Percentiles rank a stretch among this genome's conserved stretches.
Evolutionary conservation across 2,888 invertebrate species (phyloP).

Genomic region (Andrena bicolor): DNA sequence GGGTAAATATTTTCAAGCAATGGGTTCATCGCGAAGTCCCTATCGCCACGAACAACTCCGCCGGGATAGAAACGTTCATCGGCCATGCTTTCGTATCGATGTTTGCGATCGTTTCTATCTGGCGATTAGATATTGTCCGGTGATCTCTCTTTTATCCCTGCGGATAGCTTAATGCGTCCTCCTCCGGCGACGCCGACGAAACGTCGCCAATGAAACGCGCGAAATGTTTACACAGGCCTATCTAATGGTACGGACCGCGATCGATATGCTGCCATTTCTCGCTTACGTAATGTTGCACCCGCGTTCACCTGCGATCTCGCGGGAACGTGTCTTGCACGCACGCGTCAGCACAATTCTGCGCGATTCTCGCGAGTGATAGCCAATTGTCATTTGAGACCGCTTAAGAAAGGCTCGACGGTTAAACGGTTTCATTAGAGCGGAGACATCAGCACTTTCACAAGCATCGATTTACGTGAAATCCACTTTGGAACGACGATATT

Average conservation of each 20-base stretch:
- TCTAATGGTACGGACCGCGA: constrained; percentile 45
- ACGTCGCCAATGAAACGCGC: constrained; percentile 49
- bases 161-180: constrained; percentile 9
- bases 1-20: constrained; percentile 26
- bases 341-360: constrained; percentile 6
- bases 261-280: constrained; percentile 58
- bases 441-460: no score
- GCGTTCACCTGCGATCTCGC: constrained; percentile 22
- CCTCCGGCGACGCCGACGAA: constrained; percentile 9
- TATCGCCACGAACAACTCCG: background rate
- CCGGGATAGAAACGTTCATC: background rate
- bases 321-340: constrained; percentile 3
- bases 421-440: no score
- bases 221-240: constrained; percentile 56
- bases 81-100: background rate
- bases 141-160: constrained; percentile 4
- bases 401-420: no score
- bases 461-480: no score
- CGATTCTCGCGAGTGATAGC: background rate
- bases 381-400: no score
- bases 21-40: background rate
- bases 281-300: constrained; percentile 60
- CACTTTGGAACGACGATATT: no score
- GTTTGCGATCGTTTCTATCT: constrained; percentile 14
- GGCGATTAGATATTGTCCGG: background rate